These are phyloP conservation scores for Epiblema foenella DNA, from an alignment of 2,888 invertebrate genomes.

Conservation along the genomic window DNA sequence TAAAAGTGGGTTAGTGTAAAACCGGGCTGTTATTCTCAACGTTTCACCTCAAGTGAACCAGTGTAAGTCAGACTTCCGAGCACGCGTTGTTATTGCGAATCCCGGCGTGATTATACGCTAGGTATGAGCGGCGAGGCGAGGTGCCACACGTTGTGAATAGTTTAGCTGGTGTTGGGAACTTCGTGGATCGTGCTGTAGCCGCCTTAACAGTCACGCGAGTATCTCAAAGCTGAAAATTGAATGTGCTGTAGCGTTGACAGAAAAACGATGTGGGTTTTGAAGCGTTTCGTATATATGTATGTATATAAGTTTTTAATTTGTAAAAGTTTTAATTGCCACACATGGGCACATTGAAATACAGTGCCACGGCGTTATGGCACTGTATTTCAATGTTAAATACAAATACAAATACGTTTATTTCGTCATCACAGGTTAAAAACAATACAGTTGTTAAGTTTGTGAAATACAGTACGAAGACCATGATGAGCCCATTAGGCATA, in stretches of 20 bases:
- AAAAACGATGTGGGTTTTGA: neutral
- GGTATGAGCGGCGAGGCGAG: neutral
- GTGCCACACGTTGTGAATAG: neutral
- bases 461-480: no score
- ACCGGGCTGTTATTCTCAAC: neutral
- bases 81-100: neutral
- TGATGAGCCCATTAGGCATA: no score
- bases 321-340: no score
- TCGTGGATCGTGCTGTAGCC: conserved; percentile 12
- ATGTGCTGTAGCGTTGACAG: conserved; percentile 5
- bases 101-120: neutral
- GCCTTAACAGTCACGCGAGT: conserved; percentile 29
- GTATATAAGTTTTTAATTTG: no score
- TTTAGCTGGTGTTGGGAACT: conserved; percentile 8
- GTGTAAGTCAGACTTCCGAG: neutral
- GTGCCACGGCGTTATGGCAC: no score
- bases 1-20: conserved; percentile 21
- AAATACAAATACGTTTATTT: no score
- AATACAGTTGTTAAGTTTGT: no score
- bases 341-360: no score
- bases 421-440: no score
- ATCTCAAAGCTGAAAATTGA: conserved; percentile 18
- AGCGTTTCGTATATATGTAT: no score
- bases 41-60: neutral
- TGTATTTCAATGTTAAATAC: no score